These are phyloP conservation scores for Cecidostiba fungosa DNA, from an alignment of 2,888 invertebrate species.

Conservation along the genomic window DNA sequence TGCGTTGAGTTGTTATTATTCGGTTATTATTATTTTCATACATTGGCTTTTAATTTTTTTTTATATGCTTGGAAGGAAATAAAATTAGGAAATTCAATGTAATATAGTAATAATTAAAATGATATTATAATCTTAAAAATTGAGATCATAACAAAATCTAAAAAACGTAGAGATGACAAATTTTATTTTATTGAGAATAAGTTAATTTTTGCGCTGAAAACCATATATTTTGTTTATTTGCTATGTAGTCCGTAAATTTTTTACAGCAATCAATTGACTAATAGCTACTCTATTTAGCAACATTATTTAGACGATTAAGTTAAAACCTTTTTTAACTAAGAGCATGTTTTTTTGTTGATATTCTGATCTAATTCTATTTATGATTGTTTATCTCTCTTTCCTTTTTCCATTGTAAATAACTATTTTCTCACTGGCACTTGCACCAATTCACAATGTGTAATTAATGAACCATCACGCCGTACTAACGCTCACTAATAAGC, in stretches of 20 bases:
- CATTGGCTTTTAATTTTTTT: neutral
- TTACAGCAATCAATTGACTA: too few species aligned
- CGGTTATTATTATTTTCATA: neutral
- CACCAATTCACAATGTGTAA: slow-evolving; percentile 47
- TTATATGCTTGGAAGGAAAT: neutral
- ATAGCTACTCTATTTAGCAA: neutral
- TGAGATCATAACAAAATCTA: too few species aligned
- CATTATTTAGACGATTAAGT: neutral
- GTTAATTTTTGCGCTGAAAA: neutral
- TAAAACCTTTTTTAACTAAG: neutral
- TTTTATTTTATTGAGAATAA: neutral
- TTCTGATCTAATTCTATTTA: neutral
- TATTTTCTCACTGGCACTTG: slow-evolving; percentile 50
- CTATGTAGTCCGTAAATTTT: too few species aligned
- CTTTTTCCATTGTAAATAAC: slow-evolving; percentile 9
- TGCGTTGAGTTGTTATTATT: slow-evolving; percentile 13
- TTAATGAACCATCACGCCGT: slow-evolving; percentile 57
- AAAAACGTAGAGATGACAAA: neutral
- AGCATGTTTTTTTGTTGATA: slow-evolving; percentile 36
- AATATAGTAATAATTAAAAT: neutral
- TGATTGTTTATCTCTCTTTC: neutral
- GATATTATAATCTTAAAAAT: neutral
- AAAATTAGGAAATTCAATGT: neutral
- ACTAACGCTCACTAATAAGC: slow-evolving; percentile 73
- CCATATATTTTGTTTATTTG: neutral